Evolutionary conservation across 2,797 vertebrate species (phyloP), one percentile per base, ranked within the genome.

Genomic region (Enteromius trimaculatus): DNA sequence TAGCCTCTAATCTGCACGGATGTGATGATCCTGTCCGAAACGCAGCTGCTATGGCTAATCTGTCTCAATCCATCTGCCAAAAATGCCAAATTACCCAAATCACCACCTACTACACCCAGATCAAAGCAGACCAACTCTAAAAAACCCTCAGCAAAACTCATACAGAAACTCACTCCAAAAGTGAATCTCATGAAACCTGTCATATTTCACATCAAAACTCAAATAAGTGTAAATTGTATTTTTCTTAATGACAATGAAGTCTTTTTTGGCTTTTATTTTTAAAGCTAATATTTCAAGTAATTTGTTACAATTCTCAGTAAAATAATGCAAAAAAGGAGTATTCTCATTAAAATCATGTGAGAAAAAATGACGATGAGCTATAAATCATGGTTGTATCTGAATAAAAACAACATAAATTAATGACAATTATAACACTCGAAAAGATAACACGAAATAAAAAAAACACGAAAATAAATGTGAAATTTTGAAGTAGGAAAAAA

Each of bases 41-140:
- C 93, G 90, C 95, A 96, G 94, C 94, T 96, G 95, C 92, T 89
- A 88, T 86, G 80, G 92, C 91, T 95, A 94, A 95, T 95, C 95
- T 94, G 90, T 92, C 91, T 90, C 93, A 91, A 94, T 94, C 93
- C 93, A 93, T 95, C 93, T 95, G 94, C 92, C 94, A 92, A 94
- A 93, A 75, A 78, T 86, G 80, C 90, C 90, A 92, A 93, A 92
- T 94, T 93, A 90, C 91, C 91, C 90, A 92, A 93, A 93, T 92
- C 91, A 93, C 91, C 91, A 89, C 91, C 90, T 92, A 93, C 86
- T 92, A 90, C 86, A 91, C 87, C 84, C 90, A 90, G 72, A 89
- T 91, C 88, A 89, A 82, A 86, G 82, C 62, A 77, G 65, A 76
- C 58, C 64, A 81, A 66, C 80, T 77, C 58, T 49, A 81, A 51